Conservation (phyloP, 2,888 invertebrate species). For the Gortyna flavago region DNA sequence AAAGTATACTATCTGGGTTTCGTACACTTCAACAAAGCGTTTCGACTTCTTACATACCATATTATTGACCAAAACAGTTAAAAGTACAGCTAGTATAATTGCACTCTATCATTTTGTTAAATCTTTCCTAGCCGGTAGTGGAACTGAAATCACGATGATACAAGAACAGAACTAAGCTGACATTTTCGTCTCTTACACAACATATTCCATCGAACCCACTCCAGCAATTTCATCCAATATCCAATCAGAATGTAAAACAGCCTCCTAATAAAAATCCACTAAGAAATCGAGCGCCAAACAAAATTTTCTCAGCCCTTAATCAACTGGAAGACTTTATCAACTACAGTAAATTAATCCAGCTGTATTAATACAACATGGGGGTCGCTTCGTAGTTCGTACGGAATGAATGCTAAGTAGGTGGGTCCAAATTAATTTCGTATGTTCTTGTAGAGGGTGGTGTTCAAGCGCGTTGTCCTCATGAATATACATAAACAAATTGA, state of each 20-base stretch:
- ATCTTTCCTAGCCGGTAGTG: no score
- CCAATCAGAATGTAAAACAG: constrained; percentile 56
- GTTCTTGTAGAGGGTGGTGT: constrained; percentile 75
- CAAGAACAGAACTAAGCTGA: not conserved
- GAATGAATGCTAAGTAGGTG: constrained; percentile 82
- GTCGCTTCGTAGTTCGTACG: constrained; percentile 69
- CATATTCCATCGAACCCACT: not conserved
- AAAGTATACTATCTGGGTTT: not conserved
- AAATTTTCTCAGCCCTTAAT: constrained; percentile 60
- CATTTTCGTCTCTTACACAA: not conserved
- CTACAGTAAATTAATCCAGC: constrained; percentile 74
- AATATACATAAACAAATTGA: constrained; percentile 72
- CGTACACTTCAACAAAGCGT: not conserved
- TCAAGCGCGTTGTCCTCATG: constrained; percentile 64
- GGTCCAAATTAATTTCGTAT: constrained; percentile 81
- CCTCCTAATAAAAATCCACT: constrained; percentile 28
- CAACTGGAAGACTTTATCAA: constrained; percentile 64
- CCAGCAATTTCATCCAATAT: constrained; percentile 19
- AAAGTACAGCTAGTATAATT: not conserved
- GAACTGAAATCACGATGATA: not conserved
- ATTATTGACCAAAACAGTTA: not conserved
- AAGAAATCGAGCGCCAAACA: constrained; percentile 43
- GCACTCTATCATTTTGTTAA: not conserved
- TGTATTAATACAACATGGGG: constrained; percentile 74
- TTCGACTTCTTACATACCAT: not conserved